phyloP scores from a whole-genome alignment of 92 coral and sea anemone genomes.

The Palythoa grandis region DNA sequence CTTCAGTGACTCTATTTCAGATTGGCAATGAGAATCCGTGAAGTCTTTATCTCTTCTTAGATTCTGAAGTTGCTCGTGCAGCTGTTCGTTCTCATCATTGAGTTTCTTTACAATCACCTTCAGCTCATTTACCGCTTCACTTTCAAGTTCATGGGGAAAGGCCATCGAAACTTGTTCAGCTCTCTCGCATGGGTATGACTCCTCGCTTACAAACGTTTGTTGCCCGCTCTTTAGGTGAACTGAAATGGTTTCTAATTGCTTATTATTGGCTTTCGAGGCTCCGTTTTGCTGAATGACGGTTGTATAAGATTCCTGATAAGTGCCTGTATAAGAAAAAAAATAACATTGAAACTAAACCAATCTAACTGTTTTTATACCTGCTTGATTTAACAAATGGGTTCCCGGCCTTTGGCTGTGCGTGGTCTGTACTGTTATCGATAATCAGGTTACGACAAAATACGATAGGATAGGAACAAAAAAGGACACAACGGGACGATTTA shows the following conservation, averaged over 20 bases:
- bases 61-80: conserved; percentile 20
- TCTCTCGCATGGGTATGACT: neutral
- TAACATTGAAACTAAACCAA: neutral
- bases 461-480: too few species aligned
- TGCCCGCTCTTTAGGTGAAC: neutral
- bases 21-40: conserved; percentile 46
- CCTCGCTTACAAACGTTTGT: neutral
- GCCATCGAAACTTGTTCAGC: neutral
- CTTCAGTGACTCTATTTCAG: conserved; percentile 77
- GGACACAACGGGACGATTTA: too few species aligned
- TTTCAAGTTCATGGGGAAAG: neutral
- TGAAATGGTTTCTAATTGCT: neutral
- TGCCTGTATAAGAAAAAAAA: neutral
- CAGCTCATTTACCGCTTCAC: neutral
- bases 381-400: neutral
- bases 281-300: conserved; percentile 10
- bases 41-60: conserved; percentile 51
- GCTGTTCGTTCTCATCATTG: conserved; percentile 14
- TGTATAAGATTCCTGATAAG: conserved; percentile 25
- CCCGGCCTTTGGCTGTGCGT: too few species aligned
- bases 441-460: too few species aligned
- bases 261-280: neutral
- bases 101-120: neutral
- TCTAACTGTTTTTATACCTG: neutral
- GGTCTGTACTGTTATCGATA: too few species aligned